Conservation (phyloP, 2,113 vertebrate species). For the Beaufortia kweichowensis region DNA sequence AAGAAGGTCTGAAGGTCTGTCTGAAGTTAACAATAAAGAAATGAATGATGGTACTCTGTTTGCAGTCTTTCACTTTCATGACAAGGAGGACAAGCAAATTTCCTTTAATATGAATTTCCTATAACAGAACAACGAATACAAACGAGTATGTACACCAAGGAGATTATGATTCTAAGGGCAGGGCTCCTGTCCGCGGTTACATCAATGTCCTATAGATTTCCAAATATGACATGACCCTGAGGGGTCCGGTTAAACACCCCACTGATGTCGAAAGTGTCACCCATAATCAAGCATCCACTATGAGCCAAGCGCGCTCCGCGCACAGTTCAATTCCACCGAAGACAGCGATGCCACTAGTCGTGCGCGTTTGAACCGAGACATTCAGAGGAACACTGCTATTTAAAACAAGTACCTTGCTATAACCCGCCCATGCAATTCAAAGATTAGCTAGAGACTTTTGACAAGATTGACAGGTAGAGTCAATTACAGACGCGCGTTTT, state of each 20-base stretch:
- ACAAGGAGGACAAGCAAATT: slow-evolving; percentile 44
- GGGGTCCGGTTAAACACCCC: slow-evolving; percentile 11
- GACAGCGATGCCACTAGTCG: too few relatives aligned
- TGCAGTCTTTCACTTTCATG: slow-evolving; percentile 39
- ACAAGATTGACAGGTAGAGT: background rate
- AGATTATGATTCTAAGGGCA: slow-evolving; percentile 29
- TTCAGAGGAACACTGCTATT: background rate
- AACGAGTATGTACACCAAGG: slow-evolving; percentile 39
- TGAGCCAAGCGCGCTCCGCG: background rate
- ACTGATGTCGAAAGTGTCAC: slow-evolving; percentile 17
- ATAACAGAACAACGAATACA: too few relatives aligned
- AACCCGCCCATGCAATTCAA: background rate
- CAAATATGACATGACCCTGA: background rate
- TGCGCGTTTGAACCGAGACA: background rate
- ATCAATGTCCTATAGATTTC: slow-evolving; percentile 19
- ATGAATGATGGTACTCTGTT: slow-evolving; percentile 35
- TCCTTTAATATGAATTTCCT: slow-evolving; percentile 26
- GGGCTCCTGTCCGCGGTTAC: slow-evolving; percentile 18
- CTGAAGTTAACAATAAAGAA: slow-evolving; percentile 55
- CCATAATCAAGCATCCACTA: slow-evolving; percentile 7
- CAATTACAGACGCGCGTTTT: background rate
- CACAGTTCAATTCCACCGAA: background rate
- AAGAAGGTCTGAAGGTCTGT: too few relatives aligned
- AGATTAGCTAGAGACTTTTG: background rate
- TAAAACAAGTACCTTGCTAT: background rate